Evolutionary conservation across 2,888 invertebrate species (phyloP).

Genomic region (Odiellus spinosus): DNA sequence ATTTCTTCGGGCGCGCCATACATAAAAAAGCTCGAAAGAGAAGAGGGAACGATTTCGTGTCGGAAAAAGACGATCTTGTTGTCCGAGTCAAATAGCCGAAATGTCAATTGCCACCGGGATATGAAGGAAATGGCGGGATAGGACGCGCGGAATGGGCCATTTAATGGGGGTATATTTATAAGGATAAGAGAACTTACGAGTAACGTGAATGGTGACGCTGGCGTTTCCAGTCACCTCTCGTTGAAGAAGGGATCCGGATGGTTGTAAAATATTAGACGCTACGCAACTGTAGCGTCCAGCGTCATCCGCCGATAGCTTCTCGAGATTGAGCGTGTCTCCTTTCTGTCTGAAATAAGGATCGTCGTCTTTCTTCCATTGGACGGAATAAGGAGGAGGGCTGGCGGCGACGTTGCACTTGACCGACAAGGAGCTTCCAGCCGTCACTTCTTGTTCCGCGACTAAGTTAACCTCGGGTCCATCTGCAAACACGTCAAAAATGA

Average conservation of each 20-base stretch:
- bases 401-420: constrained; percentile 75
- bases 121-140: too few species aligned
- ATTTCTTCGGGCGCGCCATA: too few species aligned
- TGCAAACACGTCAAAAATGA: constrained; percentile 3
- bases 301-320: constrained; percentile 61
- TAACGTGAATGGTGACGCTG: constrained; percentile 61
- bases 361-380: constrained; percentile 76
- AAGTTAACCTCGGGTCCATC: constrained; percentile 22
- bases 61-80: too few species aligned
- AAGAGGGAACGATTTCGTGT: too few species aligned
- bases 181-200: constrained; percentile 53
- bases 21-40: too few species aligned
- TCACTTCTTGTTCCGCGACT: constrained; percentile 42
- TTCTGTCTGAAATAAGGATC: constrained; percentile 67
- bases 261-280: constrained; percentile 66
- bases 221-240: constrained; percentile 47
- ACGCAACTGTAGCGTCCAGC: constrained; percentile 78
- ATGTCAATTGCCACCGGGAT: too few species aligned
- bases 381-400: constrained; percentile 61
- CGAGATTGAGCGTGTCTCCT: constrained; percentile 55
- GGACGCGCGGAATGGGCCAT: too few species aligned
- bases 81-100: too few species aligned
- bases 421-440: constrained; percentile 66
- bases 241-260: constrained; percentile 38
- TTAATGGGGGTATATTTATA: too few species aligned